A percentile compares a stretch with the other conserved stretches of the same genome.
These are phyloP conservation scores for Haemorhous mexicanus DNA, from an alignment of 2,113 vertebrate genomes.

Conservation along the genomic window DNA sequence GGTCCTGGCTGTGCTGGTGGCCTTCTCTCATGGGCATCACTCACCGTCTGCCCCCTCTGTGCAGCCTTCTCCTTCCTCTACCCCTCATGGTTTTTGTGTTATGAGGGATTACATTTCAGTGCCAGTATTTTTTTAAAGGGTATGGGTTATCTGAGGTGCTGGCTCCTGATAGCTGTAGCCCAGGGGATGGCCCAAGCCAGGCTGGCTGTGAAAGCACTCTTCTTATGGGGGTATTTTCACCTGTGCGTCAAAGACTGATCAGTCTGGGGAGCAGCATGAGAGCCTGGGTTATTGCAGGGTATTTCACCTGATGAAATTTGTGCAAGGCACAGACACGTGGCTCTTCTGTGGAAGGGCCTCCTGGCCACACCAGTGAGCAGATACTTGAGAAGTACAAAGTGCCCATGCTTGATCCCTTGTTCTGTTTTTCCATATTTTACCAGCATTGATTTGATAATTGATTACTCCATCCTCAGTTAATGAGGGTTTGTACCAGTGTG, in stretches of 20 bases:
- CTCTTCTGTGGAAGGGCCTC: neutral
- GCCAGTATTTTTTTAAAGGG: constrained; percentile 16
- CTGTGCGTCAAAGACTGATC: neutral
- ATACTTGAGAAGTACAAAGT: neutral
- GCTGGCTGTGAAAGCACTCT: neutral
- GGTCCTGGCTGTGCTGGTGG: neutral
- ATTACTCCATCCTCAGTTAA: neutral
- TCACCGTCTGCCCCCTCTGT: neutral
- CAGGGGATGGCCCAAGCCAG: neutral
- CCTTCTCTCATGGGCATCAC: neutral
- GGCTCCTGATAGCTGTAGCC: neutral
- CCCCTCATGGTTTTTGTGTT: neutral
- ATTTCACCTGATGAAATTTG: neutral
- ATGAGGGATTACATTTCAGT: constrained; percentile 14
- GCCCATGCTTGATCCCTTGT: neutral
- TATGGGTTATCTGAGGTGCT: constrained; percentile 15
- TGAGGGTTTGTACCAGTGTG: neutral
- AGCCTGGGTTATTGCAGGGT: neutral
- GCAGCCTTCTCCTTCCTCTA: neutral
- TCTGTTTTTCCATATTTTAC: neutral
- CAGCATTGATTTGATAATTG: neutral
- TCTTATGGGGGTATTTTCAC: neutral
- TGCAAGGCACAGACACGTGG: neutral
- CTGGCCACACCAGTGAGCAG: fast-evolving
- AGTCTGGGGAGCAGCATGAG: neutral